phyloP scores from a whole-genome alignment of 2,113 vertebrate genomes.

The Zosterops borbonicus region DNA sequence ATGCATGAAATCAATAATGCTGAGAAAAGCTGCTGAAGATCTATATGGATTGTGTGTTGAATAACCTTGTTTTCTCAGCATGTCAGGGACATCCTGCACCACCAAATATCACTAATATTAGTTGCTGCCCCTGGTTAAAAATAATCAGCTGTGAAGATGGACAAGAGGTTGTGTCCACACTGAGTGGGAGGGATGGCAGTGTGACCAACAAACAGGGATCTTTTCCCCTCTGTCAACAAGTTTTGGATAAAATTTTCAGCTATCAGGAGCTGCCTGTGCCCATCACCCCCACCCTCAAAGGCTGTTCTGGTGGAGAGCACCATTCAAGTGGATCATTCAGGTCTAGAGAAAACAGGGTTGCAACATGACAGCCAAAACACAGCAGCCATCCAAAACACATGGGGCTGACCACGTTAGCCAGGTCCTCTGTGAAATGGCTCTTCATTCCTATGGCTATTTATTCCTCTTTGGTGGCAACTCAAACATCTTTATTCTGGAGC shows the following conservation, averaged over 20 bases:
- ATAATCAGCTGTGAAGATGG: background rate
- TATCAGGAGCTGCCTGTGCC: background rate
- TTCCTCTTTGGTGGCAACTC: background rate
- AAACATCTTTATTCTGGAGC: background rate
- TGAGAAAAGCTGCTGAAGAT: slow-evolving; percentile 13
- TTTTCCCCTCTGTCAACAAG: background rate
- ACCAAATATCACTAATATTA: background rate
- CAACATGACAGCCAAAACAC: background rate
- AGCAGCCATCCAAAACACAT: background rate
- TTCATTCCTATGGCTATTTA: background rate
- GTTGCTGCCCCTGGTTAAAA: background rate
- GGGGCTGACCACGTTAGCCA: background rate
- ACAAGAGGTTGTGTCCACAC: background rate
- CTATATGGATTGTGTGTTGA: background rate
- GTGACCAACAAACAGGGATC: background rate
- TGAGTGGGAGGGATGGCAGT: background rate
- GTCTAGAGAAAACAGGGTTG: background rate
- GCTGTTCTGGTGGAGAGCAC: background rate
- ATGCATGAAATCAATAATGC: background rate
- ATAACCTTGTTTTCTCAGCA: background rate
- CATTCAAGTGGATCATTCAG: background rate
- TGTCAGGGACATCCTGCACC: background rate
- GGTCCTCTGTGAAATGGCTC: background rate
- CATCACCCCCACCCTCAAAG: fast-evolving
- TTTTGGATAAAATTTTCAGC: background rate